Conservation (phyloP, 2,113 vertebrate species). For the Calonectris borealis region DNA sequence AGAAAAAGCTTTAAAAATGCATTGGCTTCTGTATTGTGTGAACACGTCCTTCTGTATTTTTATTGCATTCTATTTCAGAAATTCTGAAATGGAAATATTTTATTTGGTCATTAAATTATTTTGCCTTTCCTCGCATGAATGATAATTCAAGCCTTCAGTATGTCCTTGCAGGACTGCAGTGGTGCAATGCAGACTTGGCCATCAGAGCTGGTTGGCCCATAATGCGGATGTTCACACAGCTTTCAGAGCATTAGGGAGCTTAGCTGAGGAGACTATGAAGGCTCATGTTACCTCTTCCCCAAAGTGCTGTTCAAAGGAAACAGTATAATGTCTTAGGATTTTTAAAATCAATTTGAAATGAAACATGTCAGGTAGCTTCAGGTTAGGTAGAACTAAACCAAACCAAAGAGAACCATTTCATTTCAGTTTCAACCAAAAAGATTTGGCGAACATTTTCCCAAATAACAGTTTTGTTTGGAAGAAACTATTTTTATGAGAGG, state of each 20-base stretch:
- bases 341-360: background rate
- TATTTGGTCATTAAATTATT: background rate
- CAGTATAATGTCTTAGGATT: background rate
- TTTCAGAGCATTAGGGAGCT: background rate
- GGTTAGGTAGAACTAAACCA: background rate
- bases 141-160: background rate
- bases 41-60: background rate
- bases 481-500: background rate
- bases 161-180: background rate
- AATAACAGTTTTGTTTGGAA: background rate
- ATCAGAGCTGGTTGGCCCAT: background rate
- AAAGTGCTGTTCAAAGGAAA: background rate
- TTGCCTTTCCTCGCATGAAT: background rate
- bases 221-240: fast-evolving
- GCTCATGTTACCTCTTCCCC: fast-evolving
- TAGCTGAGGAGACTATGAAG: background rate
- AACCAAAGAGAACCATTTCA: background rate
- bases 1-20: background rate
- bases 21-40: background rate
- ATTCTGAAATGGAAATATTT: background rate
- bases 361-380: background rate
- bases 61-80: background rate
- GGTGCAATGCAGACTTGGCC: background rate
- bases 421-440: background rate
- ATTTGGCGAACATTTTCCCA: background rate